phyloP scores from a whole-genome alignment of 2,888 invertebrate species.

The Fabriciana adippe region DNA sequence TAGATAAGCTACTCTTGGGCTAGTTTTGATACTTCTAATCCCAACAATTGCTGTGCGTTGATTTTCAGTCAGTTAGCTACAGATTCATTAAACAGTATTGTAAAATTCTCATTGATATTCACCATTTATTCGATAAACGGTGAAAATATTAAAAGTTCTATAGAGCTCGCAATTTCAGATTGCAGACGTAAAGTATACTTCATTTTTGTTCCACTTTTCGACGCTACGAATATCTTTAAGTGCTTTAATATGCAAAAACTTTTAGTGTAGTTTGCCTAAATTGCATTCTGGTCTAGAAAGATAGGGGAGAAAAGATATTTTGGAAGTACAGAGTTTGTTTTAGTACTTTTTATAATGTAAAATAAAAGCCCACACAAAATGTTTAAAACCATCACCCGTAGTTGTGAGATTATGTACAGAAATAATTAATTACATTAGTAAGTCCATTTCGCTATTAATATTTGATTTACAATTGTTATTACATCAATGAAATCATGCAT shows the following conservation, averaged over 20 bases:
- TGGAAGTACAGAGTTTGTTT: constrained; percentile 3
- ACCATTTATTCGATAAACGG: too few species aligned
- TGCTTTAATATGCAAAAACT: constrained; percentile 26
- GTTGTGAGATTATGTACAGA: background rate
- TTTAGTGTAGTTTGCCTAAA: constrained; percentile 24
- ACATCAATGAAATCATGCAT: constrained; percentile 1
- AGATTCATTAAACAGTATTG: too few species aligned
- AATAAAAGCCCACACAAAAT: too few species aligned
- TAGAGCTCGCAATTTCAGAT: background rate
- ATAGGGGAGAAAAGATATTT: constrained; percentile 17
- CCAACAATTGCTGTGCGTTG: too few species aligned
- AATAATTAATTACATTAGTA: background rate
- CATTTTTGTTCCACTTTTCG: constrained; percentile 28
- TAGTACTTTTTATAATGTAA: background rate
- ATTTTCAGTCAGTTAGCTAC: too few species aligned
- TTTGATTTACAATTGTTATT: constrained; percentile 2
- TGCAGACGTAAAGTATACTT: constrained; percentile 11
- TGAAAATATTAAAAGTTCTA: constrained; percentile 1
- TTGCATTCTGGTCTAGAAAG: constrained; percentile 18
- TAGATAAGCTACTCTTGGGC: too few species aligned
- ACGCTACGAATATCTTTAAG: constrained; percentile 27
- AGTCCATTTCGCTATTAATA: background rate
- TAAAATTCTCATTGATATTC: too few species aligned
- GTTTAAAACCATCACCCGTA: too few species aligned
- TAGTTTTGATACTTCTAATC: too few species aligned